These are phyloP conservation scores for Sorex maritimensis DNA, from an alignment of 2,797 vertebrate genomes.

Conservation along the genomic window DNA sequence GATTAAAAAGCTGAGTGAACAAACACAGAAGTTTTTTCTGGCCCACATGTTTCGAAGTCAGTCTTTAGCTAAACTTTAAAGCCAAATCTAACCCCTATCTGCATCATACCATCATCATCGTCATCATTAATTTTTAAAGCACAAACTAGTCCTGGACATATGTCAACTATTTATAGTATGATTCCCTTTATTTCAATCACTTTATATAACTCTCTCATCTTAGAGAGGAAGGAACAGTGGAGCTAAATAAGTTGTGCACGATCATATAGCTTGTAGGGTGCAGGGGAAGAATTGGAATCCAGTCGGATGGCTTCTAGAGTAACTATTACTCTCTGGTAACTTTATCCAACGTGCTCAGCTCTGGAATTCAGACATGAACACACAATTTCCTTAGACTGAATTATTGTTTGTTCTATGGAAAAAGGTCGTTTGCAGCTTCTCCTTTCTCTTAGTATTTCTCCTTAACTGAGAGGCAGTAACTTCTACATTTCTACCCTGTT, in stretches of 20 bases:
- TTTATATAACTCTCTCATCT: not conserved
- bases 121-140: not conserved
- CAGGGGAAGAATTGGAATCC: not conserved
- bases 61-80: not conserved
- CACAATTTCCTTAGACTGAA: not conserved
- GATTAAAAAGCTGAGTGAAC: not conserved
- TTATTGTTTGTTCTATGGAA: not conserved
- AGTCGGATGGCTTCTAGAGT: not conserved
- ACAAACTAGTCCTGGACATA: not conserved
- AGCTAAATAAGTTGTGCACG: not conserved
- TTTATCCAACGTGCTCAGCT: not conserved
- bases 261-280: not conserved
- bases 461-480: not conserved
- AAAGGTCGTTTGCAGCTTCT: not conserved
- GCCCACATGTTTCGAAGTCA: not conserved
- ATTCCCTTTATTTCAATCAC: not conserved
- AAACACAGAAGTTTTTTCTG: not conserved
- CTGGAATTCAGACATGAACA: not conserved
- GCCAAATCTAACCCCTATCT: not conserved
- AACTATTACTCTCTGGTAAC: fast-evolving
- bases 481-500: not conserved
- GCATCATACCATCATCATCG: fast-evolving
- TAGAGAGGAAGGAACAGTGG: not conserved
- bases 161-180: not conserved
- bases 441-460: not conserved